Percentiles rank a stretch among this genome's conserved stretches.
Conservation (phyloP, 2,888 invertebrate genomes). For the Augochlorella aurata region DNA sequence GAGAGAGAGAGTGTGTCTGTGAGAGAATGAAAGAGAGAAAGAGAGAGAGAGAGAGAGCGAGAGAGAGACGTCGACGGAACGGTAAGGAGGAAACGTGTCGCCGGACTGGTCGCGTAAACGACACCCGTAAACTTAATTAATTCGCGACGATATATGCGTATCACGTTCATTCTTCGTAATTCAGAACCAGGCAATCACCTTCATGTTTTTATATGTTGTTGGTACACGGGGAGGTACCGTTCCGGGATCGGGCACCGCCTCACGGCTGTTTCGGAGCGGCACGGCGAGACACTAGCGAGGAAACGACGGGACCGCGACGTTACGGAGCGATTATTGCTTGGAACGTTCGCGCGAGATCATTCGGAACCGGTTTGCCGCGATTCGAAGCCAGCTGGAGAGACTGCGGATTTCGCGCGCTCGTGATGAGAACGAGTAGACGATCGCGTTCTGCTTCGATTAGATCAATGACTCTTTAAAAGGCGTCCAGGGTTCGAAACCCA, state of each 20-base stretch:
- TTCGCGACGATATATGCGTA: conserved; percentile 32
- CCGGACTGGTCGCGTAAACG: conserved; percentile 34
- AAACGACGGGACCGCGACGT: not conserved
- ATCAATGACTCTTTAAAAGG: no score
- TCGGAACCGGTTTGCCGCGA: no score
- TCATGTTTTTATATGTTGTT: conserved; percentile 54
- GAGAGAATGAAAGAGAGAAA: not conserved
- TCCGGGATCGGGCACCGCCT: conserved; percentile 24
- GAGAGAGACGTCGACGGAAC: conserved; percentile 2
- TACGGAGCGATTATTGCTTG: not conserved
- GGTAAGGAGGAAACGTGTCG: conserved; percentile 22
- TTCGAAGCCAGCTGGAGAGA: no score
- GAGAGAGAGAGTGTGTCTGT: not conserved
- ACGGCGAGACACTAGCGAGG: not conserved
- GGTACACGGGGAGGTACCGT: conserved; percentile 28
- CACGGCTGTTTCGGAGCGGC: not conserved
- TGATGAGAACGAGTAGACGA: no score
- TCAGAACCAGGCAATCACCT: conserved; percentile 54
- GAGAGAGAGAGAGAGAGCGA: not conserved
- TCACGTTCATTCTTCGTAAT: conserved; percentile 56
- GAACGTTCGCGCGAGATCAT: not conserved
- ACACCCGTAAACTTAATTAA: conserved; percentile 20
- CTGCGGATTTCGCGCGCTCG: no score
- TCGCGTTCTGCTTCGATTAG: no score
- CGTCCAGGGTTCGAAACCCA: no score